Conservation (phyloP, 2,113 vertebrate species). For the Channa argus region DNA sequence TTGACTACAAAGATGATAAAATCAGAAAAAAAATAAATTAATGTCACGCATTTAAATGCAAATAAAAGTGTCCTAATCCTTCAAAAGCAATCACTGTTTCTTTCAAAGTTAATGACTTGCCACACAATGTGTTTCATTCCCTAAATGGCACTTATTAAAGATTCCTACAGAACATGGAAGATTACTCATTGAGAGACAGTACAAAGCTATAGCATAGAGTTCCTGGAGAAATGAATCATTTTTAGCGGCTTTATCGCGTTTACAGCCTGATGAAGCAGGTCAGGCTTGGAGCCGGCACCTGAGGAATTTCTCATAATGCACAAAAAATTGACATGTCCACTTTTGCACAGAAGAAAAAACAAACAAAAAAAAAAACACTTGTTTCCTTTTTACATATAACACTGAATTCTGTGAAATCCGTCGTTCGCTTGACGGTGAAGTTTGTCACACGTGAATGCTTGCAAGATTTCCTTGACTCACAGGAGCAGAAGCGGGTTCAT, state of each 20-base stretch:
- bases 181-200: slow-evolving; percentile 69
- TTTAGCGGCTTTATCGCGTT: slow-evolving; percentile 53
- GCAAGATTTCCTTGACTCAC: too few species aligned
- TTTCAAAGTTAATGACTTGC: slow-evolving; percentile 78
- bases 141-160: slow-evolving; percentile 76
- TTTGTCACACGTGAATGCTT: background rate
- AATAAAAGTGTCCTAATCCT: slow-evolving; percentile 67
- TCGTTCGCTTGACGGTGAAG: slow-evolving; percentile 11
- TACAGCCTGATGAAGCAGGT: slow-evolving; percentile 57
- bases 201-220: slow-evolving; percentile 52
- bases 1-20: slow-evolving; percentile 48
- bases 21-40: slow-evolving; percentile 62
- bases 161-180: slow-evolving; percentile 67
- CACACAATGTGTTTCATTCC: slow-evolving; percentile 75
- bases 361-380: background rate
- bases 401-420: slow-evolving; percentile 6
- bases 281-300: slow-evolving; percentile 27
- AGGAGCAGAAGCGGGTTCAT: too few species aligned
- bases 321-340: slow-evolving; percentile 34
- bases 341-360: slow-evolving; percentile 9
- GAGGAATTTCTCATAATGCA: slow-evolving; percentile 64
- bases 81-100: slow-evolving; percentile 76
- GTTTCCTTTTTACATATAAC: slow-evolving; percentile 16
- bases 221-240: slow-evolving; percentile 64
- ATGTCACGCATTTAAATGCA: slow-evolving; percentile 63